Percentiles rank a stretch among this genome's conserved stretches.
Conservation (phyloP, 2,797 vertebrate genomes). For the Diceros bicornis region DNA sequence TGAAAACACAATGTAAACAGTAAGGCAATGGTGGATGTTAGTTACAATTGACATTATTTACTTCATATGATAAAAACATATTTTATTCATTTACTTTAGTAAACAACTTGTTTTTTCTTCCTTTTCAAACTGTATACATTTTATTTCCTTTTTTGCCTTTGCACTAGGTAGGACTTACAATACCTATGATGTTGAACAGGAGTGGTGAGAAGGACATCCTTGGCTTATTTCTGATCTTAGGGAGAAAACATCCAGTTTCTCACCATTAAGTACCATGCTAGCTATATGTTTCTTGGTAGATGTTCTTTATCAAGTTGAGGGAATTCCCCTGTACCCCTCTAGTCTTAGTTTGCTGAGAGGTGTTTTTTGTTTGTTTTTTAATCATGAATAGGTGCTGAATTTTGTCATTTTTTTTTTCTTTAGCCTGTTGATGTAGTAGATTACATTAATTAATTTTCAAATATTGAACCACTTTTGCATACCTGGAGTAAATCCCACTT, state of each 20-base stretch:
- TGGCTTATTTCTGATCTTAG: neutral
- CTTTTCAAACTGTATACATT: constrained; percentile 24
- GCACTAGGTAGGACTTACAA: neutral
- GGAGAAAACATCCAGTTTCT: neutral
- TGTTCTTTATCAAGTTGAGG: neutral
- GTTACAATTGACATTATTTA: constrained; percentile 39
- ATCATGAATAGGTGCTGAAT: neutral
- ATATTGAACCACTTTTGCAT: neutral
- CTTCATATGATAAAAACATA: constrained; percentile 23
- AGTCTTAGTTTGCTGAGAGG: neutral
- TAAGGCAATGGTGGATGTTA: neutral
- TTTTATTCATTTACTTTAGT: constrained; percentile 38
- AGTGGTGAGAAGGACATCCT: neutral
- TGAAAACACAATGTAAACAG: neutral
- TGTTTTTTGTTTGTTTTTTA: neutral
- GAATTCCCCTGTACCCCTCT: neutral
- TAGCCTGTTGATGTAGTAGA: neutral
- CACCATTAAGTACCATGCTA: neutral
- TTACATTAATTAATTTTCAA: neutral
- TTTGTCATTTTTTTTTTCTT: neutral
- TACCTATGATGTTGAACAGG: neutral
- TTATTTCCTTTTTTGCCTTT: neutral
- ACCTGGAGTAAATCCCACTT: neutral
- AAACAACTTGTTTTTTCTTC: neutral
- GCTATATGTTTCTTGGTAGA: neutral